These are phyloP conservation scores for Cichladusa arquata DNA, from an alignment of 2,113 vertebrate genomes.

Conservation along the genomic window DNA sequence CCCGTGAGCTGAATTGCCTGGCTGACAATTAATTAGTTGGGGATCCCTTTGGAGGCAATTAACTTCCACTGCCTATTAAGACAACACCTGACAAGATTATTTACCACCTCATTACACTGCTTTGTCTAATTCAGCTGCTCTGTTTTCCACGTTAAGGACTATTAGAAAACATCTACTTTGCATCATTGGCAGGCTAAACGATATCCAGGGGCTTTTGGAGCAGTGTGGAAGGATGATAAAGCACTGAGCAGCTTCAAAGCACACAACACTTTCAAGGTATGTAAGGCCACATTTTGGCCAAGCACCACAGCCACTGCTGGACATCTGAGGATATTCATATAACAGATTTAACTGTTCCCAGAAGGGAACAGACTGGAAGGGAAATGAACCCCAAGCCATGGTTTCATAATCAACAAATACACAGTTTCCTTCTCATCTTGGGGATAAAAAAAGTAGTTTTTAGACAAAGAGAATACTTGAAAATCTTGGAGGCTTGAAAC, in stretches of 20 bases:
- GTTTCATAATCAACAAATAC: neutral
- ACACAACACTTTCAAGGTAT: neutral
- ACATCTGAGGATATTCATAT: neutral
- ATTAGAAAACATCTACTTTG: neutral
- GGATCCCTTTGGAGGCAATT: neutral
- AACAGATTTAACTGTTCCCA: neutral
- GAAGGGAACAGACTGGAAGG: neutral
- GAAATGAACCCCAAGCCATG: neutral
- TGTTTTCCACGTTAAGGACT: neutral
- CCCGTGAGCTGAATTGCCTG: neutral
- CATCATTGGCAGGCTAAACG: fast-evolving
- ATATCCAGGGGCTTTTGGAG: neutral
- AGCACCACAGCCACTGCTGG: neutral
- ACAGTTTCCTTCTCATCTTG: neutral
- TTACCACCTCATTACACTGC: neutral
- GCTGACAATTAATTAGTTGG: neutral
- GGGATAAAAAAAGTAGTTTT: neutral
- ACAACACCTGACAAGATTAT: neutral
- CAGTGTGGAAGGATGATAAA: neutral
- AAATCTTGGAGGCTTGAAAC: neutral
- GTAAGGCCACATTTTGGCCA: neutral
- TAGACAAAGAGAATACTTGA: neutral
- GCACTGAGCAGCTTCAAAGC: neutral
- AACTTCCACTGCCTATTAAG: neutral
- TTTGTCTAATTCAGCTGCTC: neutral